A percentile compares a stretch with the other conserved stretches of the same genome.
phyloP scores from a whole-genome alignment of 37 sponge, comb jelly and placozoan species.

The Ephydatia muelleri region DNA sequence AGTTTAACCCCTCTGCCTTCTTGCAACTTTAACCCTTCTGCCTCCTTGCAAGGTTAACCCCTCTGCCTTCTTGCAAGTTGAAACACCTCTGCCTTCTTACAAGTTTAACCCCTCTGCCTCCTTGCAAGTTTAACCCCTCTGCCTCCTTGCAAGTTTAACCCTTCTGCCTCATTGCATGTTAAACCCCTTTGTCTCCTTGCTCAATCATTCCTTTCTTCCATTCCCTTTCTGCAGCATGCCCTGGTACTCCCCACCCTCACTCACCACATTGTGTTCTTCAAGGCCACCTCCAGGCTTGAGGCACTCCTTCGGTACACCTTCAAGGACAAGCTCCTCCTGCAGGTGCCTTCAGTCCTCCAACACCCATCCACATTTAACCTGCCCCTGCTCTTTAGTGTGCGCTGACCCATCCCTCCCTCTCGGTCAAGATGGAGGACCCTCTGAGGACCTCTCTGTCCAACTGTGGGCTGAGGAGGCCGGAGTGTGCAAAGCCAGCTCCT shows the following conservation, averaged over 20 bases:
- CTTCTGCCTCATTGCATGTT: too few relatives aligned
- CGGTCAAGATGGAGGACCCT: slow-evolving; percentile 9
- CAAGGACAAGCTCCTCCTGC: slow-evolving; percentile 42
- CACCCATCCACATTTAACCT: background rate
- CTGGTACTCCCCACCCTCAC: slow-evolving; percentile 40
- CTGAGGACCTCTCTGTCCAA: slow-evolving; percentile 30
- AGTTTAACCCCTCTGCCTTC: too few relatives aligned
- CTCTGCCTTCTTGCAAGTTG: background rate
- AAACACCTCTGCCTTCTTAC: background rate
- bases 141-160: too few relatives aligned
- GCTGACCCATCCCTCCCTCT: slow-evolving; percentile 69
- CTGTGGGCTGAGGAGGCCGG: slow-evolving; percentile 41
- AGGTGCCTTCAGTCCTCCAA: background rate
- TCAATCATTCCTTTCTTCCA: background rate
- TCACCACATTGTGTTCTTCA: slow-evolving; percentile 58
- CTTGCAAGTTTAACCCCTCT: too few relatives aligned
- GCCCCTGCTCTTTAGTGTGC: slow-evolving; percentile 30
- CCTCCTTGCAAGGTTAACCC: background rate
- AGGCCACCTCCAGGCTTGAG: slow-evolving; percentile 50
- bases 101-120: background rate
- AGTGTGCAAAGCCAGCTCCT: background rate
- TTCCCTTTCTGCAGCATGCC: slow-evolving; percentile 24
- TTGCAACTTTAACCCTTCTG: too few relatives aligned
- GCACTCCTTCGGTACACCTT: slow-evolving; percentile 53
- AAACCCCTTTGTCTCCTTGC: too few relatives aligned